Evolutionary conservation across 1,140 invertebrate species (phyloP).

Genomic region (Acromyrmex echinatior): DNA sequence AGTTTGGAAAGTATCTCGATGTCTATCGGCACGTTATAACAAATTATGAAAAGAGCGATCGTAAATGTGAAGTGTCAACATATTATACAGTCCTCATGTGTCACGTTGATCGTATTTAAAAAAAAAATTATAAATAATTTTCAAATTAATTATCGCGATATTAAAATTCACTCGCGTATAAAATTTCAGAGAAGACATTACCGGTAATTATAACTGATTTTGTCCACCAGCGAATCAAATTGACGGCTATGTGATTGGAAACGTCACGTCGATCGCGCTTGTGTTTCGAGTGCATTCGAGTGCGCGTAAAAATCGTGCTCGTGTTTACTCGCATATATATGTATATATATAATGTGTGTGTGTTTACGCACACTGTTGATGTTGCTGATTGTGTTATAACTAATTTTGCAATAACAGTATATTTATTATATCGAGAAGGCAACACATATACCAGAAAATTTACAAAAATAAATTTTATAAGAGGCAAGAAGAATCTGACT

Average conservation of each 20-base stretch:
- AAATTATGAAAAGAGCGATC: background rate
- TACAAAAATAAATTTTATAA: constrained; percentile 3
- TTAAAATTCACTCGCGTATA: constrained; percentile 33
- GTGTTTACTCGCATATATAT: constrained; percentile 14
- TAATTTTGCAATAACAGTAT: constrained; percentile 39
- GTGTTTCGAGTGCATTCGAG: constrained; percentile 35
- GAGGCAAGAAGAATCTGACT: background rate
- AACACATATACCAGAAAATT: background rate
- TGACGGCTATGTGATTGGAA: constrained; percentile 23
- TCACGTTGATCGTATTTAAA: background rate
- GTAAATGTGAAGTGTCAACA: background rate
- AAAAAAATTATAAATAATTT: constrained; percentile 7
- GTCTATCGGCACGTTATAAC: background rate
- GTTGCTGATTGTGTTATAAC: constrained; percentile 20
- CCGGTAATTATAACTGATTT: constrained; percentile 42
- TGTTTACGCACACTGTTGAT: constrained; percentile 35
- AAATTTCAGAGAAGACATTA: constrained; percentile 44
- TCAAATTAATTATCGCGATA: constrained; percentile 27
- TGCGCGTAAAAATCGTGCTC: constrained; percentile 29
- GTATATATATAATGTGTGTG: background rate
- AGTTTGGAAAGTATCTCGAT: background rate
- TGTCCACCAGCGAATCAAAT: constrained; percentile 17
- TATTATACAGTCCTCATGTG: background rate
- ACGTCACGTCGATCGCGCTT: constrained; percentile 28
- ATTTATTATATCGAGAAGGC: constrained; percentile 20